Conservation (phyloP, 2,113 vertebrate genomes). For the Apodemus sylvaticus region DNA sequence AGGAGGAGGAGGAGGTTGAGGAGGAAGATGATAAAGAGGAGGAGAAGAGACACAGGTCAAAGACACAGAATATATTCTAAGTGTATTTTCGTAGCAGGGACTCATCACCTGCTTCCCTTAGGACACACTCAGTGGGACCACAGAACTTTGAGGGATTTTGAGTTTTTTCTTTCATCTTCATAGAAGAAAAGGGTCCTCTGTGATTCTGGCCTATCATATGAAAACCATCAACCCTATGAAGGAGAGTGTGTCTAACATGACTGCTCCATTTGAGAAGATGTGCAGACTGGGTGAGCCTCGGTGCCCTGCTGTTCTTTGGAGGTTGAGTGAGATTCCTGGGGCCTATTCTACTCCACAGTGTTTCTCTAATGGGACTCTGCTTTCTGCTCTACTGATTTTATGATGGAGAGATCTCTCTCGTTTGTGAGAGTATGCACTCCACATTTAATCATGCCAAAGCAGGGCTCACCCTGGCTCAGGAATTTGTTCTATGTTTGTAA, state of each 20-base stretch:
- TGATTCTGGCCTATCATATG: neutral
- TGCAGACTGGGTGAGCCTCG: neutral
- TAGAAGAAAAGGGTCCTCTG: neutral
- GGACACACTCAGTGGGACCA: neutral
- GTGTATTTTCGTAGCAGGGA: neutral
- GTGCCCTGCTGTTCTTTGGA: neutral
- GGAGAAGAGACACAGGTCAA: neutral
- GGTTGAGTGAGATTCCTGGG: neutral
- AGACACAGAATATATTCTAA: neutral
- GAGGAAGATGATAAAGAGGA: too few relatives aligned
- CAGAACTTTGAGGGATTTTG: neutral
- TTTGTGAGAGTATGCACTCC: accelerated
- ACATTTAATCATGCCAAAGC: neutral
- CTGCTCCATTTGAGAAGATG: neutral
- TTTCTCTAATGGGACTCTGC: neutral
- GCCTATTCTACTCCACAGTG: neutral
- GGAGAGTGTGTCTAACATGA: too few relatives aligned
- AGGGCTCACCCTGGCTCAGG: neutral
- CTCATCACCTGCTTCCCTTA: neutral
- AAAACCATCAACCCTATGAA: neutral
- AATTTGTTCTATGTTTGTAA: neutral
- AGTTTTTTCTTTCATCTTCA: neutral
- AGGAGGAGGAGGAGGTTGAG: too few relatives aligned
- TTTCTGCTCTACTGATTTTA: neutral
- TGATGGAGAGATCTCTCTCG: neutral